phyloP scores from a whole-genome alignment of 2,113 vertebrate species.

The Delphinus delphis region DNA sequence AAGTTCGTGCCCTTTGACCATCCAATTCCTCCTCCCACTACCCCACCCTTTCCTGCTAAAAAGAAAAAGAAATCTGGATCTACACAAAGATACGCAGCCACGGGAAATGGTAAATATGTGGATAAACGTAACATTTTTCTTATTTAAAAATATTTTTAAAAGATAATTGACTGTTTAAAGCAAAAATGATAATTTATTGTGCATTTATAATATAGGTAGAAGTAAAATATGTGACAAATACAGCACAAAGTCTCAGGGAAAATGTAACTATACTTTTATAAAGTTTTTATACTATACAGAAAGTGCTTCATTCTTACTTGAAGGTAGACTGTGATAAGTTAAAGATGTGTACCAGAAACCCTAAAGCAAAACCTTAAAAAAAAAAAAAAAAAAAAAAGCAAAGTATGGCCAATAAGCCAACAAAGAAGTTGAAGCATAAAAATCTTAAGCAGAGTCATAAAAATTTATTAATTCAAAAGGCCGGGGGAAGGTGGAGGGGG shows the following conservation, averaged over 20 bases:
- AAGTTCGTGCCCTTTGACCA: neutral
- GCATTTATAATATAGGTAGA: neutral
- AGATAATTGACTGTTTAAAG: neutral
- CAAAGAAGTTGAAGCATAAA: neutral
- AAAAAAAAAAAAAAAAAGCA: neutral
- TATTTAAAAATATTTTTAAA: neutral
- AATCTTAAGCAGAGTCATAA: neutral
- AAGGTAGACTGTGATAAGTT: neutral
- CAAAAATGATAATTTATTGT: conserved; percentile 23
- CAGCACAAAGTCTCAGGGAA: neutral
- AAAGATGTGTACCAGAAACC: neutral
- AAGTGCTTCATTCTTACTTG: neutral
- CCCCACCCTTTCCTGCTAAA: neutral
- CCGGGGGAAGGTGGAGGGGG: neutral
- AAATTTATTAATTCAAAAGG: neutral
- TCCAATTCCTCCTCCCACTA: neutral
- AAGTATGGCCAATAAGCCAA: neutral
- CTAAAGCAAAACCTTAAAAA: neutral
- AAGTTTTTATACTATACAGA: neutral
- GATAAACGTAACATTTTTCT: neutral
- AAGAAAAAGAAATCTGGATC: neutral
- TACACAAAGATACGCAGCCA: neutral
- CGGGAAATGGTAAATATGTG: neutral
- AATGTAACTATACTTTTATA: neutral
- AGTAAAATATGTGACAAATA: neutral